A percentile compares a stretch with the other conserved stretches of the same genome.
phyloP scores from a whole-genome alignment of 2,888 invertebrate genomes.

The Stenchaetothrips biformis region DNA sequence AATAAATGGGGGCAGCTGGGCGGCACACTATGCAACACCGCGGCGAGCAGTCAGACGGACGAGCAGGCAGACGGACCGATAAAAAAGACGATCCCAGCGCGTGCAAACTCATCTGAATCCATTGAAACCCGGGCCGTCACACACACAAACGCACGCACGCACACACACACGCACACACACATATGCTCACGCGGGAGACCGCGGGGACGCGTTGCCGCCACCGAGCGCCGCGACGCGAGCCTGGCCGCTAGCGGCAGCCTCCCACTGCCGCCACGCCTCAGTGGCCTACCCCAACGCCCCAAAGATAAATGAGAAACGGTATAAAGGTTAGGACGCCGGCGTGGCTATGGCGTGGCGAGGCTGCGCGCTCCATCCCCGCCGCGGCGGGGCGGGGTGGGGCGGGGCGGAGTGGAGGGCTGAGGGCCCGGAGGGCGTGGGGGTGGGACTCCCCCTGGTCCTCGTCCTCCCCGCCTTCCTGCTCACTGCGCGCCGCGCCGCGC shows the following conservation, averaged over 20 bases:
- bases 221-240: no score
- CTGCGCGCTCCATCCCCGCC: background rate
- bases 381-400: no score
- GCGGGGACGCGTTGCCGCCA: background rate
- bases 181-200: background rate
- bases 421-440: background rate
- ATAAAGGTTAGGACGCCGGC: slow-evolving; percentile 15
- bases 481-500: background rate
- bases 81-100: no score
- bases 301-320: slow-evolving; percentile 18
- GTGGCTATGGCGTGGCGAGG: background rate
- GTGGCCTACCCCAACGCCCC: slow-evolving; percentile 6
- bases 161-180: background rate
- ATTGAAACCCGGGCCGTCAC: background rate
- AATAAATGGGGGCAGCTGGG: background rate
- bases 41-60: background rate
- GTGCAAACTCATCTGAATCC: background rate
- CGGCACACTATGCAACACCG: background rate
- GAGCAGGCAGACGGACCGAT: background rate
- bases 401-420: no score
- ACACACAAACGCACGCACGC: background rate
- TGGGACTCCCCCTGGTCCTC: background rate
- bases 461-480: background rate
- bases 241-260: no score
- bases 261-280: background rate